Evolutionary conservation across 2,797 vertebrate species (phyloP), one percentile per base, ranked within the genome.

Genomic region (Sphenodon punctatus): DNA sequence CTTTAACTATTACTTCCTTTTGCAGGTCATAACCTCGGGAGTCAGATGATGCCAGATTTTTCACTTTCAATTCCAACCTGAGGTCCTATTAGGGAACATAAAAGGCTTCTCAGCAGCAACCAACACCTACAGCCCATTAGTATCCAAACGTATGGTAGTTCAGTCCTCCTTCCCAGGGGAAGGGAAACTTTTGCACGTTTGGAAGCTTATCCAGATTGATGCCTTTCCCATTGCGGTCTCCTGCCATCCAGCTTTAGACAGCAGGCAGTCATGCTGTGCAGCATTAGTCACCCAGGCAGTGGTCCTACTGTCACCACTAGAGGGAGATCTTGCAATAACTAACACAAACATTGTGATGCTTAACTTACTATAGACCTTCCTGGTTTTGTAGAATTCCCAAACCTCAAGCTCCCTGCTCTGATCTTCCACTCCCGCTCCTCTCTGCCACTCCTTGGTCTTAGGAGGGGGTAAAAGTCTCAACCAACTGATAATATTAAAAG

Each of bases 1-100:
- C 97, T 89, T 97, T 96, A 80, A 98, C 92, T 38, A 94, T 94
- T 15, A 96, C 94, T 80, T 98, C 96, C 84, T 98, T 98, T 88
- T 97, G 93, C 59, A 98, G 94, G 61, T 98, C 97, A 2, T 95
- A 96, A 59, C 97, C 97, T 91, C 96, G 97, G 53, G 96, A 96
- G 84, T 98, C 97, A 0, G 97, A 97, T 9, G 96, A 94, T 0
- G 96, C 96, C 82, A 98, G 88, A 87, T 98, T 98, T 94, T 98
- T 98, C 67, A 98, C 98, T 88, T 98, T 97, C 80, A 98, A 61
- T 68, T 96, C 97, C 88, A 98, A 97, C 53, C 94, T 95, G 49
- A 98, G 96, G 7, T 91, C 96, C 97, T 98, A 76, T 67, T 84
- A 49, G 75, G 59, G 32, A 68, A 59, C 75, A 78, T 77, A 71